A percentile compares a stretch with the other conserved stretches of the same genome.
Conservation (phyloP, 2,797 vertebrate genomes). For the Acanthurus tractus region DNA sequence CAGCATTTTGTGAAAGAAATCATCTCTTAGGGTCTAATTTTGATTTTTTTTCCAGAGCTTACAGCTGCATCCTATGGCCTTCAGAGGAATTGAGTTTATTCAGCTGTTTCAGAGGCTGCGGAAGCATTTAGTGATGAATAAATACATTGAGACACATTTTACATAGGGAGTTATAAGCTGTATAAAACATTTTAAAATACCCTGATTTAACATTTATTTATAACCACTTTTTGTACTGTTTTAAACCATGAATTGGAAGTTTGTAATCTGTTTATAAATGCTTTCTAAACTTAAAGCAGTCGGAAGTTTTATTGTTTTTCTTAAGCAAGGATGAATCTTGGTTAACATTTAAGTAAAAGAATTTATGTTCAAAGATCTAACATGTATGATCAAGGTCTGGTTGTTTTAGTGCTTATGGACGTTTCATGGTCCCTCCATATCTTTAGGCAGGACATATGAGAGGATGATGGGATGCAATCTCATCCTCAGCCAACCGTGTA, state of each 20-base stretch:
- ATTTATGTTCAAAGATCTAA: conserved; percentile 11
- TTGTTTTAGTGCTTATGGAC: conserved; percentile 42
- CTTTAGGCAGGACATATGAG: conserved; percentile 20
- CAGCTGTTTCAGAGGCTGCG: not conserved
- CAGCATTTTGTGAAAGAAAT: not conserved
- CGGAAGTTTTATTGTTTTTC: not conserved
- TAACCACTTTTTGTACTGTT: not conserved
- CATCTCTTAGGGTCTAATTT: not conserved
- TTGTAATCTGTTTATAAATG: too few relatives aligned
- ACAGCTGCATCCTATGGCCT: not conserved
- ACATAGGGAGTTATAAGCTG: not conserved
- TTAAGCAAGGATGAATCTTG: not conserved
- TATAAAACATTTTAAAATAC: too few relatives aligned
- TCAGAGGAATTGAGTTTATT: not conserved
- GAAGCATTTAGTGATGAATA: not conserved
- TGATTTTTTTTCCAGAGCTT: not conserved
- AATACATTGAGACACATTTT: too few relatives aligned
- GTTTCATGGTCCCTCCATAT: conserved; percentile 7
- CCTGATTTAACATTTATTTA: too few relatives aligned
- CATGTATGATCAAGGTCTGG: conserved; percentile 27
- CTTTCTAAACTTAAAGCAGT: not conserved
- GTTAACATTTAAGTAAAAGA: not conserved
- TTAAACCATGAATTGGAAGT: not conserved
- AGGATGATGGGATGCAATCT: conserved; percentile 47
- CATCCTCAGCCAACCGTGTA: conserved; percentile 60